phyloP scores from a whole-genome alignment of 2,113 vertebrate genomes.

The Amblyornis subalaris region DNA sequence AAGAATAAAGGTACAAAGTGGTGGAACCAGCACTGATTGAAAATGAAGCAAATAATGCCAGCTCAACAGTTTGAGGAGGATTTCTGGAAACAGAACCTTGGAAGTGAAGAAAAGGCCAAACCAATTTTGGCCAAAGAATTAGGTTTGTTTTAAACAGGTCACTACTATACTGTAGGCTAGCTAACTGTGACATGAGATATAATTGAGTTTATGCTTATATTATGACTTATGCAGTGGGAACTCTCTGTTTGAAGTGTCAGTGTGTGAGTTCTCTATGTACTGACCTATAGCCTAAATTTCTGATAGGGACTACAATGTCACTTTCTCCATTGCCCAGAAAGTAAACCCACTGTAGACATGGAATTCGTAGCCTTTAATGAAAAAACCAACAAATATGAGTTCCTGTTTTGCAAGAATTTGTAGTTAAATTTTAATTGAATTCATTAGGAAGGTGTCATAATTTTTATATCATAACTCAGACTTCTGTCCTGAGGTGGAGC shows the following conservation, averaged over 20 bases:
- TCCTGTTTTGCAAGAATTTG: not conserved
- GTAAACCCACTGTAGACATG: not conserved
- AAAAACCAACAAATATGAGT: not conserved
- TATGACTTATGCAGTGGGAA: not conserved
- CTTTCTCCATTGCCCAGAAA: not conserved
- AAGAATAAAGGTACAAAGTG: not conserved
- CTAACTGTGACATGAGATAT: not conserved
- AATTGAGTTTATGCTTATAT: not conserved
- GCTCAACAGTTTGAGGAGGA: not conserved
- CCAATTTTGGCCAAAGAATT: not conserved
- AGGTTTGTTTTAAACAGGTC: not conserved
- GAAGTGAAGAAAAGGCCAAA: not conserved
- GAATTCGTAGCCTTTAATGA: not conserved
- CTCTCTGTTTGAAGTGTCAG: not conserved
- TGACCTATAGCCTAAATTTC: not conserved
- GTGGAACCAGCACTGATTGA: not conserved
- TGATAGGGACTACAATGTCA: accelerated
- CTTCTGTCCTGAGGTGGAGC: not conserved
- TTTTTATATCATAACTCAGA: not conserved
- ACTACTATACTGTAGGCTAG: not conserved
- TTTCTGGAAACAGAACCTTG: not conserved
- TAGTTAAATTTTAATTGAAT: not conserved
- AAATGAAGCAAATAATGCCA: not conserved
- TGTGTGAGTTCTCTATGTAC: not conserved
- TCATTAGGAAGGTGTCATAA: not conserved